Conservation (phyloP, 2,113 vertebrate species). For the Oncorhynchus clarkii region DNA sequence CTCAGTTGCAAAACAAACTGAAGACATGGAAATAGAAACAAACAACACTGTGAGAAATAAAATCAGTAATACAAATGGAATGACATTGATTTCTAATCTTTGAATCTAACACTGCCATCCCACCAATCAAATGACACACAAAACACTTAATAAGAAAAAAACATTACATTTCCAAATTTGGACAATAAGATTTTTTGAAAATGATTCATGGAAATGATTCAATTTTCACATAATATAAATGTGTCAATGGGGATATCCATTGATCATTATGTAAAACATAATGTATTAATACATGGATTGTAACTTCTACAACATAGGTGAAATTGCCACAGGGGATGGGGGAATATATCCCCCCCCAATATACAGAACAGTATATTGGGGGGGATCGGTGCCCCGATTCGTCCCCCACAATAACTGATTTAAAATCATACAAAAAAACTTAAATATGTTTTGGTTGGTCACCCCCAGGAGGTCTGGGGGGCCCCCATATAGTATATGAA, state of each 20-base stretch:
- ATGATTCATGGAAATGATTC: not conserved
- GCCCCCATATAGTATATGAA: too few relatives aligned
- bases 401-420: too few relatives aligned
- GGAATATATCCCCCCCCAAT: not conserved
- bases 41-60: slow-evolving; percentile 18
- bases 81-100: not conserved
- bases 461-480: too few relatives aligned
- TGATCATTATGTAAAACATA: too few relatives aligned
- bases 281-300: too few relatives aligned
- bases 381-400: too few relatives aligned
- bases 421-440: too few relatives aligned
- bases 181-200: not conserved
- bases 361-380: not conserved
- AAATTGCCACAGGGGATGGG: too few relatives aligned
- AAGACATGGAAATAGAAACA: slow-evolving; percentile 13
- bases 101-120: not conserved
- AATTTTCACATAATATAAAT: not conserved
- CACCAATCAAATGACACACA: not conserved
- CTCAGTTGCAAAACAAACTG: not conserved
- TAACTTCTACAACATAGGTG: too few relatives aligned
- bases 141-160: too few relatives aligned
- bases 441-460: too few relatives aligned
- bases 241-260: not conserved
- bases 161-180: not conserved
- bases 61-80: not conserved